A percentile compares a stretch with the other conserved stretches of the same genome.
phyloP scores from a whole-genome alignment of 2,113 vertebrate genomes.

The Trematocara marginatum region DNA sequence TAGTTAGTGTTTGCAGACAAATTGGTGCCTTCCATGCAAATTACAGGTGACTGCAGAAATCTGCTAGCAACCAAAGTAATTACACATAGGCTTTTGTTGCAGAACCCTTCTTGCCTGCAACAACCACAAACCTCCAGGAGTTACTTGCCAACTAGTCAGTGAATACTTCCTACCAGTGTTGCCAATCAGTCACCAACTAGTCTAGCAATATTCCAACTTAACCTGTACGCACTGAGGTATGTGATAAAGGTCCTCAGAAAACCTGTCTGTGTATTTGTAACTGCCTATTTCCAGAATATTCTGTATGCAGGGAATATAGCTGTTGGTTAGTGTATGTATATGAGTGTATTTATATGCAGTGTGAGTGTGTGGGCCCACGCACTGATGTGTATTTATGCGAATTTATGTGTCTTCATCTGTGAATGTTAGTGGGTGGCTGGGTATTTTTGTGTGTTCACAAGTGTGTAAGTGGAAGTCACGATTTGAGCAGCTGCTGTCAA shows the following conservation, averaged over 20 bases:
- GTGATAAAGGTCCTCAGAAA: neutral
- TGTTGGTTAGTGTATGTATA: neutral
- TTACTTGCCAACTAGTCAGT: neutral
- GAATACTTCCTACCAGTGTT: neutral
- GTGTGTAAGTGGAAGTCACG: constrained; percentile 38
- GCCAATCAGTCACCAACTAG: neutral
- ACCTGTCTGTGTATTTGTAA: neutral
- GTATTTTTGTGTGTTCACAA: constrained; percentile 4
- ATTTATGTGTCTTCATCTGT: neutral
- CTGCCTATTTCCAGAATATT: neutral
- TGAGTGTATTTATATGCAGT: neutral
- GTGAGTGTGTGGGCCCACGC: neutral
- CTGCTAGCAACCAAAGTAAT: neutral
- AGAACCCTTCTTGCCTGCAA: neutral
- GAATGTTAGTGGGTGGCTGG: neutral
- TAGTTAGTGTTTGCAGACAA: neutral
- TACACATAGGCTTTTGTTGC: neutral
- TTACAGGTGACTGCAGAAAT: neutral
- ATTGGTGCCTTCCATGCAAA: neutral
- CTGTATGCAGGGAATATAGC: neutral
- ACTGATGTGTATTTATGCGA: neutral
- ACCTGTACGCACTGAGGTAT: neutral
- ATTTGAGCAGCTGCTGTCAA: constrained; percentile 53
- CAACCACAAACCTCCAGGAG: neutral
- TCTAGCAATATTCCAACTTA: neutral